A percentile compares a stretch with the other conserved stretches of the same genome.
Evolutionary conservation across 2,113 vertebrate species (phyloP).

Genomic region (Tachuris rubrigastra): DNA sequence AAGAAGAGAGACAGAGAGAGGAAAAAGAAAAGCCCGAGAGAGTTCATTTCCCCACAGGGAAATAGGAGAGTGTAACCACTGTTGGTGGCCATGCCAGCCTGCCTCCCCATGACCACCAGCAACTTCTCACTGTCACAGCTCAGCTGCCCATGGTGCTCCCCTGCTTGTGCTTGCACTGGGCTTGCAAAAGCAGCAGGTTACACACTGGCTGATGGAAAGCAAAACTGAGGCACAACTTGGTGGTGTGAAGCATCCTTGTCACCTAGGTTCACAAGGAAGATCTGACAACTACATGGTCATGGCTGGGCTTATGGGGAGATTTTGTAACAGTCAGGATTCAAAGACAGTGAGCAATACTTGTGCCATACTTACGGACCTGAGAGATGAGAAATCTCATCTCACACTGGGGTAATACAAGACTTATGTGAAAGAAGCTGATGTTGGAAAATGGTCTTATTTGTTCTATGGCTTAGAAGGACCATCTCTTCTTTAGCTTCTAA

Average conservation of each 20-base stretch:
- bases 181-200: background rate
- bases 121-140: background rate
- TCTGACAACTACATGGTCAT: background rate
- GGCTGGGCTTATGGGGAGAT: background rate
- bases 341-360: background rate
- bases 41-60: background rate
- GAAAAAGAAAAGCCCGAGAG: background rate
- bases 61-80: background rate
- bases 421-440: background rate
- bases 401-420: background rate
- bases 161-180: background rate
- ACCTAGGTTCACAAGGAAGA: background rate
- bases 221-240: background rate
- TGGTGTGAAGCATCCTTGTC: background rate
- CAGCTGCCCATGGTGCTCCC: background rate
- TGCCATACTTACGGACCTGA: background rate
- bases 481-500: background rate
- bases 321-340: background rate
- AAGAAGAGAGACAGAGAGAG: background rate
- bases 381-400: background rate
- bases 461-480: background rate
- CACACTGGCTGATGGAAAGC: background rate
- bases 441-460: background rate
- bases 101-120: background rate
- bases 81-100: background rate